phyloP scores from a whole-genome alignment of 2,113 vertebrate species.

The Lamprologus sp. region DNA sequence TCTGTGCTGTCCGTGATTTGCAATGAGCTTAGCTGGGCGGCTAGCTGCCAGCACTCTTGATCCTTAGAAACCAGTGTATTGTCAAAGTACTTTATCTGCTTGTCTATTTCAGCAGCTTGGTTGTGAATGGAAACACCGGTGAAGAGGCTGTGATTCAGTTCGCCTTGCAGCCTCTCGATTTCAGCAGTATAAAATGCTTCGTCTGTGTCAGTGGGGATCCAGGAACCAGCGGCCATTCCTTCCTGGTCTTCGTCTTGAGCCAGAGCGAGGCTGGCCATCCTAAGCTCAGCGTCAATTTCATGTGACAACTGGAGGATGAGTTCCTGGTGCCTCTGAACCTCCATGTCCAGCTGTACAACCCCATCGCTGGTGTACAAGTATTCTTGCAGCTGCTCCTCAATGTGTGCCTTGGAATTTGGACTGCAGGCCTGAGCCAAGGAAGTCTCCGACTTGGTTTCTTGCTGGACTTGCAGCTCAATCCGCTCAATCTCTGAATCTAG shows the following conservation, averaged over 20 bases:
- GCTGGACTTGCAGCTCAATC: constrained; percentile 70
- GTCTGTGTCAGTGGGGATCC: constrained; percentile 6
- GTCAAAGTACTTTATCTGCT: constrained; percentile 77
- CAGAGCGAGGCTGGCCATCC: neutral
- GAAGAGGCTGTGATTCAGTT: constrained; percentile 80
- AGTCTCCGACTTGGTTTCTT: constrained; percentile 19
- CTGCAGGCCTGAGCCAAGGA: neutral
- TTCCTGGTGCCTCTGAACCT: constrained; percentile 73
- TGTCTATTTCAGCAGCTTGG: constrained; percentile 78
- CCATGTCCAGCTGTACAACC: constrained; percentile 76
- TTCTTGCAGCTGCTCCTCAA: constrained; percentile 64
- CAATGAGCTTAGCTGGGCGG: constrained; percentile 76
- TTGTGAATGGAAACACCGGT: constrained; percentile 78
- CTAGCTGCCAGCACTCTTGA: constrained; percentile 83
- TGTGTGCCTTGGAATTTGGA: constrained; percentile 20
- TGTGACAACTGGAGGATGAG: constrained; percentile 79
- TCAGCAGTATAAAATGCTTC: constrained; percentile 54
- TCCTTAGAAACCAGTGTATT: constrained; percentile 75
- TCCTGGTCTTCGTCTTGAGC: constrained; percentile 8
- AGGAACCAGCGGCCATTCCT: constrained; percentile 23
- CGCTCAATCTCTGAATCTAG: constrained; percentile 83
- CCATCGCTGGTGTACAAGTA: constrained; percentile 69
- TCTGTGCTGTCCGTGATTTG: constrained; percentile 57
- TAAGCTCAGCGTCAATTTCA: constrained; percentile 84
- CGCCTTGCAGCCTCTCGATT: constrained; percentile 71